Evolutionary conservation across 1,140 invertebrate species (phyloP).

Genomic region (Pseudomyrmex gracilis): DNA sequence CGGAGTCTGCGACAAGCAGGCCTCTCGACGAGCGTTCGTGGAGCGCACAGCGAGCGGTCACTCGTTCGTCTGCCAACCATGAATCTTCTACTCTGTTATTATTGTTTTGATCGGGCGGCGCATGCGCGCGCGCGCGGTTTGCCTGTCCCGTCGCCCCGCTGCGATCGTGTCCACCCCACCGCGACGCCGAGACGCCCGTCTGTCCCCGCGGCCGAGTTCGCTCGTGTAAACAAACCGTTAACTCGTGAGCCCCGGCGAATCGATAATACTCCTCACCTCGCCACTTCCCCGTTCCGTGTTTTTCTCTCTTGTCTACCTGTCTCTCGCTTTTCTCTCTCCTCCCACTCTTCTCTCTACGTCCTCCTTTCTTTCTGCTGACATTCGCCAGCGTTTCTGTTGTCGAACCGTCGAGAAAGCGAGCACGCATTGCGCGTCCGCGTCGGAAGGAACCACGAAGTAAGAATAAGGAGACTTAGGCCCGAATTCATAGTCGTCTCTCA

Average conservation of each 20-base stretch:
- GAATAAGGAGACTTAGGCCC: no score
- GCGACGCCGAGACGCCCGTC: slow-evolving; percentile 11
- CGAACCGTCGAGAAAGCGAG: neutral
- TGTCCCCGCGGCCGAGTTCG: slow-evolving; percentile 19
- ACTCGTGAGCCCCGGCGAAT: slow-evolving; percentile 82
- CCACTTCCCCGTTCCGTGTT: slow-evolving; percentile 63
- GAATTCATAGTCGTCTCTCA: no score
- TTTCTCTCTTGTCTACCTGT: slow-evolving; percentile 59
- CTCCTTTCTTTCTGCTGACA: neutral
- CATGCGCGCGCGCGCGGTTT: slow-evolving; percentile 77
- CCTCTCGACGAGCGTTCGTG: slow-evolving; percentile 29
- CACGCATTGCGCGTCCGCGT: neutral
- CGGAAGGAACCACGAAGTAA: no score
- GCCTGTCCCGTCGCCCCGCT: neutral
- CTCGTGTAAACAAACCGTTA: slow-evolving; percentile 86
- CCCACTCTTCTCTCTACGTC: slow-evolving; percentile 15
- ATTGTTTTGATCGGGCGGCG: slow-evolving; percentile 83
- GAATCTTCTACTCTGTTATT: slow-evolving; percentile 85
- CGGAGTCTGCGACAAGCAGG: neutral
- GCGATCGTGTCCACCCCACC: slow-evolving; percentile 49
- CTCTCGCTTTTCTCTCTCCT: slow-evolving; percentile 38
- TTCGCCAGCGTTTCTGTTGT: neutral
- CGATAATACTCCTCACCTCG: slow-evolving; percentile 80
- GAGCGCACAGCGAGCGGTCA: slow-evolving; percentile 57
- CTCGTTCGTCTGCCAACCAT: slow-evolving; percentile 77